These are phyloP conservation scores for Sterna hirundo DNA, from an alignment of 2,113 vertebrate genomes.

Conservation along the genomic window DNA sequence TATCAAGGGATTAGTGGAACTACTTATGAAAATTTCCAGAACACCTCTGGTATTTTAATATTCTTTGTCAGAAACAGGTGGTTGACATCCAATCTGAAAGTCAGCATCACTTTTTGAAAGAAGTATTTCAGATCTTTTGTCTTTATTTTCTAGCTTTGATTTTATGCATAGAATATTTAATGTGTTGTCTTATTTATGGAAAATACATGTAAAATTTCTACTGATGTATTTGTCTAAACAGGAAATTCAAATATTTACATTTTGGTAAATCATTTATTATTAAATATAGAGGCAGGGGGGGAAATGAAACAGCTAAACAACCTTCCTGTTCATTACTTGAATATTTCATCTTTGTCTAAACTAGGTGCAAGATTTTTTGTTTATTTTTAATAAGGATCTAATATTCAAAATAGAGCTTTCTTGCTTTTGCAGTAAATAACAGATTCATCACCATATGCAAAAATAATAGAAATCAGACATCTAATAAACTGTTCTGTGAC, in stretches of 20 bases:
- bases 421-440: background rate
- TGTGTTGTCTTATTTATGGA: background rate
- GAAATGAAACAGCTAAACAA: background rate
- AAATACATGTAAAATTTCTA: background rate
- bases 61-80: background rate
- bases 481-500: background rate
- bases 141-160: background rate
- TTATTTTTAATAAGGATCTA: background rate
- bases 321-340: background rate
- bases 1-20: background rate
- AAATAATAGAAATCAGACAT: slow-evolving; percentile 17
- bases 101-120: background rate
- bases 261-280: background rate
- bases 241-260: background rate
- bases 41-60: background rate
- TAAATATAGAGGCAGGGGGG: background rate
- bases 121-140: background rate
- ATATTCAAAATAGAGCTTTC: background rate
- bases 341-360: background rate
- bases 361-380: background rate
- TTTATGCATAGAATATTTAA: background rate
- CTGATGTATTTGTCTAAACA: background rate
- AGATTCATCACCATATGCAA: background rate
- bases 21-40: background rate
- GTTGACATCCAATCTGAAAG: background rate